Conservation (phyloP, 1,140 invertebrate genomes). For the Phortica variegata region DNA sequence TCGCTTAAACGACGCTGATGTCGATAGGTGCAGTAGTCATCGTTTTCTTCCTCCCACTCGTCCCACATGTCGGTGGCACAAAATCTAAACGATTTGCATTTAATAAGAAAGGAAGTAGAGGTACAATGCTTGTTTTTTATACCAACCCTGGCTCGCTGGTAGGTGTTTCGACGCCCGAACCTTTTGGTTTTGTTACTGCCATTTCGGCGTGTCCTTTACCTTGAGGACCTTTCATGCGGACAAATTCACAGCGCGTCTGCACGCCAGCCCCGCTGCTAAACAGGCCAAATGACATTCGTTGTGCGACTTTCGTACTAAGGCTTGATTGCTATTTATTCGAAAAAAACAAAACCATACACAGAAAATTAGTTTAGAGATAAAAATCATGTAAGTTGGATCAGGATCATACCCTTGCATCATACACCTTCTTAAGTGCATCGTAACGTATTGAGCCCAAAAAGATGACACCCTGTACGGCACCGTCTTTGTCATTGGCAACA, state of each 20-base stretch:
- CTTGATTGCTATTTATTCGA: slow-evolving; percentile 86
- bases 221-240: slow-evolving; percentile 94
- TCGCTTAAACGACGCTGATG: slow-evolving; percentile 87
- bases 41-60: slow-evolving; percentile 83
- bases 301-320: slow-evolving; percentile 90
- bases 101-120: too few species aligned
- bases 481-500: slow-evolving; percentile 84
- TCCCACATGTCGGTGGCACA: slow-evolving; percentile 83
- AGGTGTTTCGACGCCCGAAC: slow-evolving; percentile 89
- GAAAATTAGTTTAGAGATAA: not conserved
- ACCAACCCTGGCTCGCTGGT: slow-evolving; percentile 80
- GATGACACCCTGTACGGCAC: slow-evolving; percentile 84
- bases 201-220: slow-evolving; percentile 98
- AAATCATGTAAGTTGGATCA: not conserved
- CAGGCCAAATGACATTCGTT: slow-evolving; percentile 92
- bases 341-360: slow-evolving; percentile 11
- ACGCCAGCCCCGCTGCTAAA: slow-evolving; percentile 70
- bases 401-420: slow-evolving; percentile 86
- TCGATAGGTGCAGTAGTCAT: slow-evolving; percentile 78
- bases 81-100: too few species aligned
- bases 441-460: slow-evolving; percentile 97
- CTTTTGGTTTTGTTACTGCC: slow-evolving; percentile 90
- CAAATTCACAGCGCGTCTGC: slow-evolving; percentile 91
- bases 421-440: slow-evolving; percentile 94
- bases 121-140: too few species aligned